Percentiles rank a stretch among this genome's conserved stretches.
These are phyloP conservation scores for Diprion similis DNA, from an alignment of 1,140 invertebrate genomes.

Conservation along the genomic window DNA sequence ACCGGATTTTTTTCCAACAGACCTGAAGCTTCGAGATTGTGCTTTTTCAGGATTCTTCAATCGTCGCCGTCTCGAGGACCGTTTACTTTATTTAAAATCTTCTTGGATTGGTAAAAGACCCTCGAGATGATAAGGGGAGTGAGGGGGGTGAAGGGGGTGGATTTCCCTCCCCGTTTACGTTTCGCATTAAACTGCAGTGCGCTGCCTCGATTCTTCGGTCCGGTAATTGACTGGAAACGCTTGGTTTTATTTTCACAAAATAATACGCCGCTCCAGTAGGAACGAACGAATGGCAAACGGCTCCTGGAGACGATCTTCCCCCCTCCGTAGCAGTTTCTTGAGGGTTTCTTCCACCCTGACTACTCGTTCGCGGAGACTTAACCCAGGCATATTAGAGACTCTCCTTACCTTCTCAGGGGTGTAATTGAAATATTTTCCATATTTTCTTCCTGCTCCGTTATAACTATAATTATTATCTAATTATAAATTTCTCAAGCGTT, in stretches of 20 bases:
- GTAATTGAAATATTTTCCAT: not conserved
- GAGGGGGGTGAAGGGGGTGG: not conserved
- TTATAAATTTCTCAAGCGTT: no score
- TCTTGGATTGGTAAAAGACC: not conserved
- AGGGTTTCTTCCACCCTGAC: not conserved
- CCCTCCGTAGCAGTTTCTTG: not conserved
- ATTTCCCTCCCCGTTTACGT: constrained; percentile 17
- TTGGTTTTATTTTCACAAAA: constrained; percentile 42
- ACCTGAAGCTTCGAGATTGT: constrained; percentile 27
- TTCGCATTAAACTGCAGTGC: constrained; percentile 7
- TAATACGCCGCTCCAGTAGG: not conserved
- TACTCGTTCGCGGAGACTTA: not conserved
- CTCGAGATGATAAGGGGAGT: not conserved
- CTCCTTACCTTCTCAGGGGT: not conserved
- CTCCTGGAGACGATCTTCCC: constrained; percentile 13
- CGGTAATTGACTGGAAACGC: constrained; percentile 52
- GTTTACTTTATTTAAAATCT: not conserved
- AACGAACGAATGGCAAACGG: not conserved
- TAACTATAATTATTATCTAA: no score
- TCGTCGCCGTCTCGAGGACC: constrained; percentile 28
- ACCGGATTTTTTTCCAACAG: constrained; percentile 24
- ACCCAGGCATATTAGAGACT: not conserved
- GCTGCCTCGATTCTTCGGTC: constrained; percentile 34
- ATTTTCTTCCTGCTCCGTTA: no score
- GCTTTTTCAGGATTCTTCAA: constrained; percentile 26